A percentile compares a stretch with the other conserved stretches of the same genome.
Conservation (phyloP, 30 jellyfish, hydroid and myxozoan species). For the Aurelia aurita complex sp. Pacific region DNA sequence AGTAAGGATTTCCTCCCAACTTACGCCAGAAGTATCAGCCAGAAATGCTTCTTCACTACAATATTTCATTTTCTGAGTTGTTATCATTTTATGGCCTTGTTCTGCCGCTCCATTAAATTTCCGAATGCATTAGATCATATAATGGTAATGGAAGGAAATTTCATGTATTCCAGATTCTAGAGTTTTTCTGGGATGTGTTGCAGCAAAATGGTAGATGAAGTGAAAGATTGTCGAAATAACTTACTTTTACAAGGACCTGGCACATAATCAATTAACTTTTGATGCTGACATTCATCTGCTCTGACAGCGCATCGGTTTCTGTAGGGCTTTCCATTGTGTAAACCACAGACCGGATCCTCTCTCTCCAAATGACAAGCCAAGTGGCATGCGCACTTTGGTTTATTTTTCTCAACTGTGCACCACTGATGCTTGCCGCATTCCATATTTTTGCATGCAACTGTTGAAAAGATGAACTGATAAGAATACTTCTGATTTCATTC, state of each 20-base stretch:
- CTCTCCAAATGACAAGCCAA: constrained; percentile 51
- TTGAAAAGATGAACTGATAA: not conserved
- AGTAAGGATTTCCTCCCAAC: constrained; percentile 21
- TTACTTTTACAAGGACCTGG: constrained; percentile 62
- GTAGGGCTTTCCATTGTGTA: constrained; percentile 50
- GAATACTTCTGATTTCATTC: not conserved
- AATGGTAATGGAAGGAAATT: constrained; percentile 25
- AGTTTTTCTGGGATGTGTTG: not conserved
- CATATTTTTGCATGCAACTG: constrained; percentile 66
- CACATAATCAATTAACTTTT: constrained; percentile 40
- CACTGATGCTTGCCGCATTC: constrained; percentile 81
- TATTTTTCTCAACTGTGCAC: constrained; percentile 53
- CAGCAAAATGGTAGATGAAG: constrained; percentile 16
- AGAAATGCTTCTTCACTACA: constrained; percentile 11
- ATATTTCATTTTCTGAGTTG: constrained; percentile 10
- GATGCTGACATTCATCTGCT: constrained; percentile 69
- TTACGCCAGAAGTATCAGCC: not conserved
- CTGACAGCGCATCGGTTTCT: constrained; percentile 66
- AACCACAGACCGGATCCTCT: constrained; percentile 67
- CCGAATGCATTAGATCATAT: constrained; percentile 17
- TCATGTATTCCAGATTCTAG: constrained; percentile 27
- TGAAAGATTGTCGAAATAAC: too few species aligned
- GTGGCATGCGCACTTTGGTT: constrained; percentile 72
- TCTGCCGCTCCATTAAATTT: not conserved
- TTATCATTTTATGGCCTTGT: not conserved